Evolutionary conservation across 37 sponge, comb jelly and placozoan species (phyloP), one percentile per base, ranked within the genome.

Genomic region (Lycopodina hypogea): DNA sequence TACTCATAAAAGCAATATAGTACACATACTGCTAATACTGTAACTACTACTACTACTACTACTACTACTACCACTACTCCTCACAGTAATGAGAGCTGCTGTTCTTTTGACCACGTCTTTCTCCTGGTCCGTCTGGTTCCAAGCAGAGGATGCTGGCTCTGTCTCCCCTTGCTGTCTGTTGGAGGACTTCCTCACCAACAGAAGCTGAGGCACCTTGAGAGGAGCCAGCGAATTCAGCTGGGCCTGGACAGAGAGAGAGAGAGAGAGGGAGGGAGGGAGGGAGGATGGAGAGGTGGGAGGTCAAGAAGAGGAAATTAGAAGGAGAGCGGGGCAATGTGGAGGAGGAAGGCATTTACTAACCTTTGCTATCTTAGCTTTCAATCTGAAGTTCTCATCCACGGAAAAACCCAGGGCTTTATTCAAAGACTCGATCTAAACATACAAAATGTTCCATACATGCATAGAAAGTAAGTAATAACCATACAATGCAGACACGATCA

Each of bases 211-310:
- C 22, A 92, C 77, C 23, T 39, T 40, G 24, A 92, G 66, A 28
- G 84, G 88, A 21, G 92, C 68, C 58, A 92, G 78, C 33, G 85
- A 84, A 38, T 61, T 79, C 68, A 92, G 52, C 74, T 92, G 84
- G 39, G 84, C 76, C 88, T 88, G 53, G n/a, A 34, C 26, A 24
- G 11, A 56, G 19, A 69, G 26, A 59, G 7, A 8, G n/a, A 55
- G 50, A 56, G 56, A 73, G 28, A 42, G 39, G 17, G 6, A n/a
- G 1, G 23, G 65, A 33, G 79, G 17, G 32, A 45, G 24, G 11
- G 34, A 48, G 9, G 66, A 4, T 48, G 29, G n/a, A 2, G 42
- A 0, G 61, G 24, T 3, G 59, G 26, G 59, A 4, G 84, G 56
- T 80, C 76, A 83, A 78, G 53, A 11, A 34, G n/a, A n/a, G n/a